These are phyloP conservation scores for Neoscelio sp. DNA, from an alignment of 2,888 invertebrate species.

Conservation along the genomic window DNA sequence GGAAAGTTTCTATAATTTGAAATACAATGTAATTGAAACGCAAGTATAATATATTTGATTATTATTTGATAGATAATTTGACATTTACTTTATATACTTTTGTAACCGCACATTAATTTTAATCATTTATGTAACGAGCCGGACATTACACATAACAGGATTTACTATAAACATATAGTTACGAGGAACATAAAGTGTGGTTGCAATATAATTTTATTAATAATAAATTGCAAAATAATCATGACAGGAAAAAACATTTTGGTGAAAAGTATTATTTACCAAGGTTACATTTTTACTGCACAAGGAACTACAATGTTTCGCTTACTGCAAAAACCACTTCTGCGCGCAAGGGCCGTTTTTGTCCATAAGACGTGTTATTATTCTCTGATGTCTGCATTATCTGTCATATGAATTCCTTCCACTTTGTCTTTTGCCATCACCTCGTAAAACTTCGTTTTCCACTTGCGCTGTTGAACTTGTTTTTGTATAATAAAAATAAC, in stretches of 20 bases:
- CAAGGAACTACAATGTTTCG: not conserved
- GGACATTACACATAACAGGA: not conserved
- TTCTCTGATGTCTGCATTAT: not conserved
- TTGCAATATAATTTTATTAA: constrained; percentile 21
- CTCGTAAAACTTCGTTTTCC: no score
- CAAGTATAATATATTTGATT: constrained; percentile 36
- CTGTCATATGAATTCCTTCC: not conserved
- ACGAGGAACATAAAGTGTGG: constrained; percentile 21
- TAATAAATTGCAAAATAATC: constrained; percentile 10
- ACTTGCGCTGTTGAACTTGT: no score
- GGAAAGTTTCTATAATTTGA: constrained; percentile 12
- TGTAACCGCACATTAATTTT: constrained; percentile 15
- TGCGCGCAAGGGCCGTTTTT: no score
- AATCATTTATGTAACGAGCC: constrained; percentile 15
- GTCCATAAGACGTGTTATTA: not conserved
- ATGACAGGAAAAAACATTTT: constrained; percentile 14
- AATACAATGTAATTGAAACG: constrained; percentile 17
- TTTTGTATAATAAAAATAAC: no score
- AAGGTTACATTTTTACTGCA: constrained; percentile 22
- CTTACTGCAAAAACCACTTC: not conserved
- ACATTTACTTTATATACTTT: constrained; percentile 31
- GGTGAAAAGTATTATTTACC: constrained; percentile 31
- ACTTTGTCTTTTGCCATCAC: no score
- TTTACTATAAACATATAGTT: constrained; percentile 24
- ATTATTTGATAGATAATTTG: constrained; percentile 33